Conservation (phyloP, 2,888 invertebrate species). For the Spilarctia lutea region DNA sequence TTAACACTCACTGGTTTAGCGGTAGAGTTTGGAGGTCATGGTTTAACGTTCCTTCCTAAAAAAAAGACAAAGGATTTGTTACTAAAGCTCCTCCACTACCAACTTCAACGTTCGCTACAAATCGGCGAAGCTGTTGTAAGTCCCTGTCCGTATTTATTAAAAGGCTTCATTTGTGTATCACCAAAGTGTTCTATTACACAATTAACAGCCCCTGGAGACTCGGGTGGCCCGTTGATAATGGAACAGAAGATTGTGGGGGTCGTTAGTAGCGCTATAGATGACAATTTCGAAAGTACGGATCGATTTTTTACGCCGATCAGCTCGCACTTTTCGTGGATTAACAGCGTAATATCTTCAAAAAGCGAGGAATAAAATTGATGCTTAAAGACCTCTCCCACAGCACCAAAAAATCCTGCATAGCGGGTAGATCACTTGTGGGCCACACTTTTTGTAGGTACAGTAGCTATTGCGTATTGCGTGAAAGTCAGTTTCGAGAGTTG, state of each 20-base stretch:
- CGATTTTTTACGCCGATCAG: neutral
- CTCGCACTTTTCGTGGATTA: neutral
- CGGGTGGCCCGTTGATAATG: neutral
- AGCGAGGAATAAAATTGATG: neutral
- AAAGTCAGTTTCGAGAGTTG: no score
- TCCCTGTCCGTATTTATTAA: no score
- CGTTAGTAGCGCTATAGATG: neutral
- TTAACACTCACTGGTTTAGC: neutral
- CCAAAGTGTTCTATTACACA: no score
- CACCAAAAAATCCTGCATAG: no score
- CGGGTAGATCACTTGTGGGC: no score
- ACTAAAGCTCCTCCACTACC: neutral
- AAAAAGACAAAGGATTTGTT: neutral
- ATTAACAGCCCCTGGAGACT: no score
- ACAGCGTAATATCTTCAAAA: neutral
- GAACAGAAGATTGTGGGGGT: neutral
- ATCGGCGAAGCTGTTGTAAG: no score
- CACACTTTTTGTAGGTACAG: no score
- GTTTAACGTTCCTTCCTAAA: neutral
- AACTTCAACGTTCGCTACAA: neutral
- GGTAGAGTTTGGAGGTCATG: neutral
- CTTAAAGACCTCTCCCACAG: no score
- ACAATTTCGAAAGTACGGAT: neutral
- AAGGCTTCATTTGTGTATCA: no score
- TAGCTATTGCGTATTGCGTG: no score